Base-by-base conservation (phyloP, 2,113 vertebrate species). In the Antechinus stuartii region DNA sequence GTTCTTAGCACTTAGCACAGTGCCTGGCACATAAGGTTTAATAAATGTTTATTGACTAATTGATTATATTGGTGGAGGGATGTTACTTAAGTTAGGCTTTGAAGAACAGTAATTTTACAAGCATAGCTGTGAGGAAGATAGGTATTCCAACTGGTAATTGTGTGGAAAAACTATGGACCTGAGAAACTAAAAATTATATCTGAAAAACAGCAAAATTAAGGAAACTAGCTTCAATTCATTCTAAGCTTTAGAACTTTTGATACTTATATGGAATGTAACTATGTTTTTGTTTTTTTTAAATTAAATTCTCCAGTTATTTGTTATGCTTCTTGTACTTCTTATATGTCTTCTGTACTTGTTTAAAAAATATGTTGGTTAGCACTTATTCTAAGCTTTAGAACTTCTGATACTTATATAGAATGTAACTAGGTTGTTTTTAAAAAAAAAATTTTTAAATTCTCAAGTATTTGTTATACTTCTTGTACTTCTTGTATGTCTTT, bases 11-110 rank as follows among this genome's bases (percentile, higher is more conserved):
- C 30, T 68, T 76, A 76, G 35, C 35, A 76, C 61, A n/a, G 30
- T 68, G 61, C 35, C n/a, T 84, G 68, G 35, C 0, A 22, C n/a
- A 84, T 76, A 76, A 16, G 94, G 92, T 76, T 97, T 95, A 90
- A 90, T 96, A 93, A 95, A 97, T 93, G 53, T 54, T 94, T 92
- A 76, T 96, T 96, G 94, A 19, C 68, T 95, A 84, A 90, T 91
- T 95, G 94, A 96, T 97, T 97, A 95, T 89, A 97, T 97, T 97
- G 96, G 61, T 95, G 90, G 55, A 94, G 89, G 92, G 49, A 30
- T 93, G 61, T 3, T 9, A 52, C 6, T 42, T 54, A 52, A 94
- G n/a, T 90, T 91, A 11, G 91, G 27, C 30, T 11, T 91, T 89
- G 92, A 93, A 54, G 46, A 55, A 47, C 10, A 16, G 35, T 22